Evolutionary conservation across 1,140 invertebrate genomes (phyloP).

Genomic region (Ceratosolen solmsi): DNA sequence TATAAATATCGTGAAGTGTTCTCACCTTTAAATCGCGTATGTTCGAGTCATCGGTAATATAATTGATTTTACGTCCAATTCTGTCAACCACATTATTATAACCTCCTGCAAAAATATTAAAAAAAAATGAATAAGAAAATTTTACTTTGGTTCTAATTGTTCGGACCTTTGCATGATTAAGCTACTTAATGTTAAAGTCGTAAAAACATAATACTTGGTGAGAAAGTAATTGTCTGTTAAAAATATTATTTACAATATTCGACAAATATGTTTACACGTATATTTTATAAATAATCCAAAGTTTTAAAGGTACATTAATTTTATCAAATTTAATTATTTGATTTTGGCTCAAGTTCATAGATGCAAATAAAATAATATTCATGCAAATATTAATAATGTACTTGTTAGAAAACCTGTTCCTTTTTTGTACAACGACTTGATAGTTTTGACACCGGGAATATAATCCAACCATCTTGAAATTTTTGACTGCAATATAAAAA

Average conservation of each 20-base stretch:
- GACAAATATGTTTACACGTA: too few relatives aligned
- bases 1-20: background rate
- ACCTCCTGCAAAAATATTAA: conserved; percentile 52
- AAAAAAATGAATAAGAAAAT: too few relatives aligned
- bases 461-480: conserved; percentile 60
- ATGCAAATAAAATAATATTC: background rate
- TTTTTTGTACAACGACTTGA: conserved; percentile 59
- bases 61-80: conserved; percentile 60
- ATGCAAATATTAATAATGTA: conserved; percentile 50
- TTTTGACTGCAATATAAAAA: conserved; percentile 56
- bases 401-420: conserved; percentile 59
- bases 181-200: too few relatives aligned
- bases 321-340: too few relatives aligned
- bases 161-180: too few relatives aligned
- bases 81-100: conserved; percentile 60
- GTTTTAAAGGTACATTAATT: too few relatives aligned
- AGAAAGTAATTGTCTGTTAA: too few relatives aligned
- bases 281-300: too few relatives aligned
- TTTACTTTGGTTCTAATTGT: too few relatives aligned
- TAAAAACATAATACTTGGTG: too few relatives aligned
- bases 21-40: conserved; percentile 59
- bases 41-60: conserved; percentile 59
- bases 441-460: conserved; percentile 61
- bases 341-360: background rate
- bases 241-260: too few relatives aligned